phyloP scores from a whole-genome alignment of 2,113 vertebrate species.

The Barbus barbus region DNA sequence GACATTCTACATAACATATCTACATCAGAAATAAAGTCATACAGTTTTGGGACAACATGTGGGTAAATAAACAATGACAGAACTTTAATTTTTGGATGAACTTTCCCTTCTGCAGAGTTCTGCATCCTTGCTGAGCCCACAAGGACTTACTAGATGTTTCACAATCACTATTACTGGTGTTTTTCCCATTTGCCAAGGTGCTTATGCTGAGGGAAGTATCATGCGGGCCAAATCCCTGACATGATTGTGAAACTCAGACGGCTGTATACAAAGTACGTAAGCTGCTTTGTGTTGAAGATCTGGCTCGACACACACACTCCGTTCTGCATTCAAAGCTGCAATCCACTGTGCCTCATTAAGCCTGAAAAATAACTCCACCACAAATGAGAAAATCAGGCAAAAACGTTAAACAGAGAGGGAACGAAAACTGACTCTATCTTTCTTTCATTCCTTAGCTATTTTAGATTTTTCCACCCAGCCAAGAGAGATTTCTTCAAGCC shows the following conservation, averaged over 20 bases:
- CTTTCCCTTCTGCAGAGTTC: slow-evolving; percentile 8
- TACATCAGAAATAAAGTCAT: neutral
- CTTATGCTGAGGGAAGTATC: slow-evolving; percentile 18
- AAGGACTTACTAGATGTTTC: neutral
- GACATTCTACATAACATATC: neutral
- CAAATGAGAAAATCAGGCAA: slow-evolving; percentile 29
- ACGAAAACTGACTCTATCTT: neutral
- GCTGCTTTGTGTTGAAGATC: slow-evolving; percentile 29
- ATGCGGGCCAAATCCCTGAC: slow-evolving; percentile 11
- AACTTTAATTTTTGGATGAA: neutral
- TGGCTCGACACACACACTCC: neutral
- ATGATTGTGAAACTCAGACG: slow-evolving; percentile 29
- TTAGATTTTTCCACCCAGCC: neutral
- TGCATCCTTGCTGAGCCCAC: slow-evolving; percentile 11
- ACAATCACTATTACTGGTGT: slow-evolving; percentile 21
- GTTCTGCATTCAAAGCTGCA: neutral
- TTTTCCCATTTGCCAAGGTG: slow-evolving; percentile 34
- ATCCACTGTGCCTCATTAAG: slow-evolving; percentile 34
- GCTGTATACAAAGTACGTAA: neutral
- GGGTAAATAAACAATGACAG: slow-evolving; percentile 1
- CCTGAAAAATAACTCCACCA: neutral
- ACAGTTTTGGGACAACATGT: neutral
- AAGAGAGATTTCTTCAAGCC: slow-evolving; percentile 28
- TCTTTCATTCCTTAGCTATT: slow-evolving; percentile 27
- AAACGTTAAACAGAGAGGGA: neutral